Conservation (phyloP, 2,113 vertebrate species). For the Perca schrenkii region DNA sequence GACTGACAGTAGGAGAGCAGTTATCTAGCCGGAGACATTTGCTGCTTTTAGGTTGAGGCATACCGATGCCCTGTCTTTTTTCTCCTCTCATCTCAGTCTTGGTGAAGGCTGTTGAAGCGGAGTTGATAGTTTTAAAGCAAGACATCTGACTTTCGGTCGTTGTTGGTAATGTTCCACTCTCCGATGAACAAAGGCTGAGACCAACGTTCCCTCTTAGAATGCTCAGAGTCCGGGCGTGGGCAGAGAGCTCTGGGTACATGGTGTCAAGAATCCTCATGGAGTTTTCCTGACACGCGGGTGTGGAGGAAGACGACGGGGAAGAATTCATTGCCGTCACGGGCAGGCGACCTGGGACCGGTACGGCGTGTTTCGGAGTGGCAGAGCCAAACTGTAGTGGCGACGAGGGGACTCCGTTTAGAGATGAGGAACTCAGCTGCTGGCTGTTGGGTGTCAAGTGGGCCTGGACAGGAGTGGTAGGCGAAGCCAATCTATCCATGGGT, state of each 20-base stretch:
- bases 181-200: conserved; percentile 78
- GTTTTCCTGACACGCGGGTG: conserved; percentile 86
- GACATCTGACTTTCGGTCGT: conserved; percentile 81
- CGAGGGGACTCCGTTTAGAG: conserved; percentile 81
- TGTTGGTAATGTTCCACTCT: conserved; percentile 67
- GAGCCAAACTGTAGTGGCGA: conserved; percentile 96
- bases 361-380: conserved; percentile 95
- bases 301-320: conserved; percentile 67
- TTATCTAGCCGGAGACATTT: conserved; percentile 88
- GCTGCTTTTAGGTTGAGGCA: conserved; percentile 82
- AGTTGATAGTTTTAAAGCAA: conserved; percentile 89
- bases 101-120: conserved; percentile 91
- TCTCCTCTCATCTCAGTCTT: conserved; percentile 83
- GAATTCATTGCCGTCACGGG: conserved; percentile 82
- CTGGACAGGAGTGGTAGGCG: conserved; percentile 73
- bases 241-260: conserved; percentile 96
- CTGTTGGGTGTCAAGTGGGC: conserved; percentile 72
- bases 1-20: conserved; percentile 67
- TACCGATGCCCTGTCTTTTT: conserved; percentile 72
- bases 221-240: conserved; percentile 92
- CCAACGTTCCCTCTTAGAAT: conserved; percentile 92
- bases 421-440: conserved; percentile 73
- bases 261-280: conserved; percentile 94
- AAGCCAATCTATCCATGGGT: conserved; percentile 77
- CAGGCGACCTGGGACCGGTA: conserved; percentile 93